Evolutionary conservation across 1,140 invertebrate genomes (phyloP).

Genomic region (Penaeus japonicus): DNA sequence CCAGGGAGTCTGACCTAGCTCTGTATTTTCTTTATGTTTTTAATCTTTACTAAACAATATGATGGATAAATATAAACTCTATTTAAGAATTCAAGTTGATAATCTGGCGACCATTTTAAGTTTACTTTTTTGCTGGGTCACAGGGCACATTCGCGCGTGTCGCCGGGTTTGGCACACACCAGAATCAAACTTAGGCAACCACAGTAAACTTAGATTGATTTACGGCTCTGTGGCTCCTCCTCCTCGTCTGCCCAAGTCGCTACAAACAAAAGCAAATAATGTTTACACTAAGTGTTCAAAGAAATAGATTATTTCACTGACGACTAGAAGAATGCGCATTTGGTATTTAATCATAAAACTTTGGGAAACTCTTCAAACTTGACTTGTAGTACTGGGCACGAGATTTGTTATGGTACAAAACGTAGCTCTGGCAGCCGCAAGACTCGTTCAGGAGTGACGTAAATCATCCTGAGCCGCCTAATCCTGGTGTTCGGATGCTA

Average conservation of each 20-base stretch:
- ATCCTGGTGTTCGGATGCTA: constrained; percentile 51
- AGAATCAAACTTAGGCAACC: constrained; percentile 58
- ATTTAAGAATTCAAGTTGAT: too few species aligned
- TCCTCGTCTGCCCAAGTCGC: constrained; percentile 20
- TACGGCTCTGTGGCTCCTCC: constrained; percentile 54
- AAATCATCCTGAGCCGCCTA: constrained; percentile 55
- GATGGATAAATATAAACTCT: neutral
- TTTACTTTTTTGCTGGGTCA: neutral
- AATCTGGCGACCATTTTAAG: neutral
- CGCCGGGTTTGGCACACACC: constrained; percentile 50
- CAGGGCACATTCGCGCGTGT: constrained; percentile 19
- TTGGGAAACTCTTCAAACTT: neutral
- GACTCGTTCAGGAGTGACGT: constrained; percentile 53
- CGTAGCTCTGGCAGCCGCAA: constrained; percentile 43
- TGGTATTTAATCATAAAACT: constrained; percentile 10
- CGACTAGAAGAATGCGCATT: neutral
- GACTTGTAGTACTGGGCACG: constrained; percentile 33
- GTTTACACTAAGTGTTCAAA: neutral
- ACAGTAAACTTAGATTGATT: constrained; percentile 58
- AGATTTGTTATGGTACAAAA: constrained; percentile 57
- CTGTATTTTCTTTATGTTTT: neutral
- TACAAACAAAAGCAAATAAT: neutral
- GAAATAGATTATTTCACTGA: neutral
- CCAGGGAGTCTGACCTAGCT: too few species aligned
- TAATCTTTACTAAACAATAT: neutral